phyloP scores from a whole-genome alignment of 2,113 vertebrate species.

The Passer montanus region DNA sequence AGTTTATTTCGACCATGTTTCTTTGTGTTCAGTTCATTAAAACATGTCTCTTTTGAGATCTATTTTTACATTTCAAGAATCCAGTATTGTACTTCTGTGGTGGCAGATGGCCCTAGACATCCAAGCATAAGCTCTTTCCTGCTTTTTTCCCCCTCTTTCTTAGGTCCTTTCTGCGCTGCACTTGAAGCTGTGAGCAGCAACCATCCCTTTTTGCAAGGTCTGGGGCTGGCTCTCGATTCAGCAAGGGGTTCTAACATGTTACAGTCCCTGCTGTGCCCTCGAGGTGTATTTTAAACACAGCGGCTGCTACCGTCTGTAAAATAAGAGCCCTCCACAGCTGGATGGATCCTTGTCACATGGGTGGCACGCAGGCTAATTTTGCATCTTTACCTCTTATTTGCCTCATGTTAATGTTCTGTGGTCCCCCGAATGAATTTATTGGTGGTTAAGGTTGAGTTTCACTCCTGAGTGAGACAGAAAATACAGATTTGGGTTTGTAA shows the following conservation, averaged over 20 bases:
- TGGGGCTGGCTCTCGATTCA: neutral
- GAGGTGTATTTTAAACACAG: neutral
- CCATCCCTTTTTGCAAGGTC: neutral
- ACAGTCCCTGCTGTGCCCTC: neutral
- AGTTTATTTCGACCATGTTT: constrained; percentile 71
- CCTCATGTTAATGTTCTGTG: neutral
- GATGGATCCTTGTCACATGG: neutral
- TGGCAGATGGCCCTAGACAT: constrained; percentile 72
- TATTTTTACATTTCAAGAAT: constrained; percentile 74
- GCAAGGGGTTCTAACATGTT: neutral
- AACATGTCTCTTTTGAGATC: constrained; percentile 73
- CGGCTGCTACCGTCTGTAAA: neutral
- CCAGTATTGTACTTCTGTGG: constrained; percentile 68
- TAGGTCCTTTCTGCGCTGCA: neutral
- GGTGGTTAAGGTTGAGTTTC: neutral
- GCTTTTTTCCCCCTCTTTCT: constrained; percentile 37
- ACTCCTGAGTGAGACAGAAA: neutral
- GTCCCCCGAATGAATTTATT: neutral
- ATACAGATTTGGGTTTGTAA: neutral
- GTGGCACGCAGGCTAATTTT: neutral
- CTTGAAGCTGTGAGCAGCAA: constrained; percentile 24
- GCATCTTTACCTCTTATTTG: neutral
- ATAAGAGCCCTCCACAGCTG: neutral
- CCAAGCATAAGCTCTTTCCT: constrained; percentile 60
- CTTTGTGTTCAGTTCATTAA: constrained; percentile 74